Evolutionary conservation across 2,888 invertebrate genomes (phyloP).

Genomic region (Phengaris alcon): DNA sequence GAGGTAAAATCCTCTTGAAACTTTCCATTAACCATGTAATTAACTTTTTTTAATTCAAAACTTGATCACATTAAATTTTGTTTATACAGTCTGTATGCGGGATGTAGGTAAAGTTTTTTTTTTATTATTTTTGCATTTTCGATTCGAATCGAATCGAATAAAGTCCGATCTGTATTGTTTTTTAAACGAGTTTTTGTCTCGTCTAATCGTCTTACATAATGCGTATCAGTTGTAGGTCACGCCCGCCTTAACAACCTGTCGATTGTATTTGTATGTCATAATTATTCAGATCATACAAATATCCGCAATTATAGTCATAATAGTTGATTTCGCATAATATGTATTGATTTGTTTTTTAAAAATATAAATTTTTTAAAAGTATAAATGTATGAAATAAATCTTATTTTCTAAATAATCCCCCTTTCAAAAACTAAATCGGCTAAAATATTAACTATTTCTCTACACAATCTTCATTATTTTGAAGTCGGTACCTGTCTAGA

Average conservation of each 20-base stretch:
- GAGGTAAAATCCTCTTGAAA: not conserved
- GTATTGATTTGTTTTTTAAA: not conserved
- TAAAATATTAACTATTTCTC: too few relatives aligned
- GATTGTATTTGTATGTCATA: slow-evolving; percentile 5
- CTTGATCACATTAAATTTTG: not conserved
- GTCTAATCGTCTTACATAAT: slow-evolving; percentile 16
- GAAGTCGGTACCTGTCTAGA: too few relatives aligned
- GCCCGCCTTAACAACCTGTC: slow-evolving; percentile 3
- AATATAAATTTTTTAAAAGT: not conserved
- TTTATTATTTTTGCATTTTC: not conserved
- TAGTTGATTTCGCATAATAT: not conserved
- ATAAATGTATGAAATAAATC: not conserved
- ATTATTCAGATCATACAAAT: not conserved
- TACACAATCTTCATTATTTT: too few relatives aligned
- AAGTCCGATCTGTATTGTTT: not conserved
- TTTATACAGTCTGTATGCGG: not conserved
- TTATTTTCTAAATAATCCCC: not conserved
- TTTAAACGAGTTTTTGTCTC: not conserved
- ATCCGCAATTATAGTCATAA: not conserved
- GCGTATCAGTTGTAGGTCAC: slow-evolving; percentile 11
- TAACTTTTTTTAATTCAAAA: too few relatives aligned
- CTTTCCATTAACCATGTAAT: not conserved
- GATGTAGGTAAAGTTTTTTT: slow-evolving; percentile 4
- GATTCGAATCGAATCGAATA: not conserved
- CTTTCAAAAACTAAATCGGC: too few relatives aligned